phyloP scores from a whole-genome alignment of 2,797 vertebrate genomes.

The Momotus momota region DNA sequence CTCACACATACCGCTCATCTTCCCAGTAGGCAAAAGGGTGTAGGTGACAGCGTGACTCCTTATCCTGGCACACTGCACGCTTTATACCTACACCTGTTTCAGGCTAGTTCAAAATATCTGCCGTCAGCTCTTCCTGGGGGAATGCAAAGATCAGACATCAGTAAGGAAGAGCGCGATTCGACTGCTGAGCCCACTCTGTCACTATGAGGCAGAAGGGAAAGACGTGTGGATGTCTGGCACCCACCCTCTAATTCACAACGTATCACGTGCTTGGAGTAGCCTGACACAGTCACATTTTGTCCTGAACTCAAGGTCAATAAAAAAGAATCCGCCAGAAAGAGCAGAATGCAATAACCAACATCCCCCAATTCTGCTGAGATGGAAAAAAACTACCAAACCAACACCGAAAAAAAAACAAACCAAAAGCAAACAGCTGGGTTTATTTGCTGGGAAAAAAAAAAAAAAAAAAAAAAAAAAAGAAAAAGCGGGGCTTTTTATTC shows the following conservation, averaged over 20 bases:
- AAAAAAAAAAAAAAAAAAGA: background rate
- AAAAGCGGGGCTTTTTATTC: background rate
- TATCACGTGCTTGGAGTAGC: slow-evolving; percentile 19
- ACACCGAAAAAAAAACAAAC: background rate
- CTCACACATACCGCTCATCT: background rate
- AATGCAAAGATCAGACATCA: background rate
- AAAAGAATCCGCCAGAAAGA: background rate
- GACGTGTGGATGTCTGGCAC: background rate
- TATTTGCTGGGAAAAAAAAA: background rate
- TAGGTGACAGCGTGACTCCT: background rate
- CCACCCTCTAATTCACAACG: background rate
- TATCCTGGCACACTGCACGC: background rate
- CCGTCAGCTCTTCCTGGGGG: background rate
- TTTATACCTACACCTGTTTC: slow-evolving; percentile 4
- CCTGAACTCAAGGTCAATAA: slow-evolving; percentile 18
- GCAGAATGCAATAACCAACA: background rate
- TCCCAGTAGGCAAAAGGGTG: slow-evolving; percentile 35
- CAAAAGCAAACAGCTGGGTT: background rate
- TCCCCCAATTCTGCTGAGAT: background rate
- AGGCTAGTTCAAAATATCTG: background rate
- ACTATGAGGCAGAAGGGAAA: background rate
- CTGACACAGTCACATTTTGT: slow-evolving; percentile 19
- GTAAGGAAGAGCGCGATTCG: background rate
- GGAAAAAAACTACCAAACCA: background rate
- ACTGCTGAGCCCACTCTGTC: background rate